phyloP scores from a whole-genome alignment of 2,888 invertebrate genomes.

The Watsonalla cultraria region DNA sequence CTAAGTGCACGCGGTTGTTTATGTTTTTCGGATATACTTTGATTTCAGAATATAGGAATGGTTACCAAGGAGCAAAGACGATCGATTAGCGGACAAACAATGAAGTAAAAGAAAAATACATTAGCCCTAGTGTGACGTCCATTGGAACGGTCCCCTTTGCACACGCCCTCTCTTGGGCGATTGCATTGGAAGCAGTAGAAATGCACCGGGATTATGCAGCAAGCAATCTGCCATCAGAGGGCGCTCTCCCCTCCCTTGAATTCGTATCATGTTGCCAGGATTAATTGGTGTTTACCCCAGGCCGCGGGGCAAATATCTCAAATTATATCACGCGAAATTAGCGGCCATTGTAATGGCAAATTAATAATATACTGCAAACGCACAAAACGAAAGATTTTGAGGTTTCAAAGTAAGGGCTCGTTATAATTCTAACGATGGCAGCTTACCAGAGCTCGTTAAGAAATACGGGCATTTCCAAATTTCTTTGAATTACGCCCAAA shows the following conservation, averaged over 20 bases:
- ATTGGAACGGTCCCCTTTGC: constrained; percentile 29
- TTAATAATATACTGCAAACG: constrained; percentile 52
- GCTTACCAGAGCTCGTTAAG: neutral
- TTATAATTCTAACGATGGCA: neutral
- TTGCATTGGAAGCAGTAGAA: constrained; percentile 70
- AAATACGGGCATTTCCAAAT: too few relatives aligned
- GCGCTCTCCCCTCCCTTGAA: constrained; percentile 37
- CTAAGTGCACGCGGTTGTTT: too few relatives aligned
- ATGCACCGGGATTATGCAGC: constrained; percentile 69
- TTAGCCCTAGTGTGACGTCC: constrained; percentile 47
- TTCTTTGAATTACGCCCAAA: too few relatives aligned
- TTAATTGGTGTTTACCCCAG: constrained; percentile 74
- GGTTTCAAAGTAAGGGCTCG: constrained; percentile 21
- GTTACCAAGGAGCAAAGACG: constrained; percentile 29
- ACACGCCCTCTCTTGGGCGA: constrained; percentile 50
- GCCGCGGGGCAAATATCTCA: constrained; percentile 51
- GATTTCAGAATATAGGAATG: neutral
- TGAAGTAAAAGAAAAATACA: constrained; percentile 51
- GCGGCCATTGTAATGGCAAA: constrained; percentile 61
- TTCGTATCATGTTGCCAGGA: constrained; percentile 70
- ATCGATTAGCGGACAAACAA: constrained; percentile 52
- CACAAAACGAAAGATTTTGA: constrained; percentile 34
- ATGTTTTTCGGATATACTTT: neutral
- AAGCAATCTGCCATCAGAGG: constrained; percentile 63
- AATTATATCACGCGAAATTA: constrained; percentile 69